Conservation (phyloP, 2,888 invertebrate genomes). For the Ectemnius cavifrons region DNA sequence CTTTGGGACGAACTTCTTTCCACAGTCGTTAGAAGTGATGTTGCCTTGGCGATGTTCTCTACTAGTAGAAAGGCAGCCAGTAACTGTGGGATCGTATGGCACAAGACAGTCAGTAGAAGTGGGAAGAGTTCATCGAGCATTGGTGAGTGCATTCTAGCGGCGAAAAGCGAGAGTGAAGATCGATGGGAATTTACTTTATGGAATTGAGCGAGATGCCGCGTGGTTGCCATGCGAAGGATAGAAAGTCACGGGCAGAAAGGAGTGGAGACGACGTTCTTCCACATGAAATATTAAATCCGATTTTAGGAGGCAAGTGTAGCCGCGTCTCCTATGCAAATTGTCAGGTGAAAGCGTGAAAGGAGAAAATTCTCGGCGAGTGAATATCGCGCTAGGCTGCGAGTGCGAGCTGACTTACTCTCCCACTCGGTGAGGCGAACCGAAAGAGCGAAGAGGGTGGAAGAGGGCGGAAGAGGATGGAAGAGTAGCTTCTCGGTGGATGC, state of each 20-base stretch:
- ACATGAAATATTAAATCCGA: constrained; percentile 40
- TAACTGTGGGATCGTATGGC: too few species aligned
- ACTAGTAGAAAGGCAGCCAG: too few species aligned
- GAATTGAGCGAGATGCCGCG: background rate
- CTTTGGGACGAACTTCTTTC: constrained; percentile 28
- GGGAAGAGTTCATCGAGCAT: background rate
- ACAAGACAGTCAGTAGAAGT: too few species aligned
- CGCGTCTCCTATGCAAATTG: constrained; percentile 30
- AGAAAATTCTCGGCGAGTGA: constrained; percentile 11
- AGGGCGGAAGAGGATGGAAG: too few species aligned
- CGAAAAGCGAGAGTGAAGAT: background rate
- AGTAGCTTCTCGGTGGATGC: too few species aligned
- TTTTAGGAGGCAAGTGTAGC: constrained; percentile 20
- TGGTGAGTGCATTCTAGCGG: background rate
- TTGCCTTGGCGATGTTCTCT: too few species aligned
- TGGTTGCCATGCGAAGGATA: background rate
- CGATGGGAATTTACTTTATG: background rate
- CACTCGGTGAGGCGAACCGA: too few species aligned
- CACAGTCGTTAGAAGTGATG: too few species aligned
- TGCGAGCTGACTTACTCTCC: too few species aligned
- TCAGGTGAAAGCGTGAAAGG: constrained; percentile 12
- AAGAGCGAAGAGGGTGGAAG: too few species aligned
- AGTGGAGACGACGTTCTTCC: background rate
- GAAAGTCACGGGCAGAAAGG: too few species aligned
- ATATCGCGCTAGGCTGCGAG: too few species aligned